These are phyloP conservation scores for Mimas tiliae DNA, from an alignment of 2,888 invertebrate genomes.

Conservation along the genomic window DNA sequence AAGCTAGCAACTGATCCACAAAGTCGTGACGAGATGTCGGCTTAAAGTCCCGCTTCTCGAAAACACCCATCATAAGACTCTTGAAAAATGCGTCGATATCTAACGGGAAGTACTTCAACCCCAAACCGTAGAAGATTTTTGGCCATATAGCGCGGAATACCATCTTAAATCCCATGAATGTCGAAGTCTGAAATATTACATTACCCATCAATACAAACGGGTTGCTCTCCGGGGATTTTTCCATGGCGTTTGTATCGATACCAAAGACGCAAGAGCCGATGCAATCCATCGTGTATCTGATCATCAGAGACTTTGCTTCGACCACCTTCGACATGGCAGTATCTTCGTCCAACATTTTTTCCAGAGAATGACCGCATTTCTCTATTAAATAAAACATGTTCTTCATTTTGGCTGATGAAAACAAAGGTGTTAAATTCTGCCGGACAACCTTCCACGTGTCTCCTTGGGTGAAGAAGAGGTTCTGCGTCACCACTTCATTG, in stretches of 20 bases:
- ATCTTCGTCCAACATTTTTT: background rate
- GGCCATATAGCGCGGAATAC: conserved; percentile 28
- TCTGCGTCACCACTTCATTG: conserved; percentile 30
- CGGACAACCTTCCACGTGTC: conserved; percentile 37
- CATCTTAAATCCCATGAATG: conserved; percentile 16
- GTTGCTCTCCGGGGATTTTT: background rate
- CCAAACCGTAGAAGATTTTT: conserved; percentile 24
- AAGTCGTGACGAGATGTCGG: conserved; percentile 39
- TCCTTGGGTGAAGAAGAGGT: conserved; percentile 33
- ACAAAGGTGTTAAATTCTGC: conserved; percentile 38
- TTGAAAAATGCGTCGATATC: conserved; percentile 33
- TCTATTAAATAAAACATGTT: conserved; percentile 40
- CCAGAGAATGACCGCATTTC: background rate
- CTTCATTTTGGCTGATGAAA: conserved; percentile 38
- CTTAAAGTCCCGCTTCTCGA: conserved; percentile 35
- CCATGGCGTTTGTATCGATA: conserved; percentile 21
- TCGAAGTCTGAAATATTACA: conserved; percentile 17
- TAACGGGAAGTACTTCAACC: conserved; percentile 15
- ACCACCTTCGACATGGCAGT: conserved; percentile 25
- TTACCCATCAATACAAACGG: conserved; percentile 22
- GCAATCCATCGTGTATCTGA: conserved; percentile 32
- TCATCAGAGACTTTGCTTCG: conserved; percentile 15
- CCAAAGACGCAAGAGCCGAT: conserved; percentile 36
- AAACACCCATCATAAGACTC: conserved; percentile 33
- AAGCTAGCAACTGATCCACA: conserved; percentile 38